These are phyloP conservation scores for Cherax quadricarinatus DNA, from an alignment of 1,140 invertebrate genomes.

Conservation along the genomic window DNA sequence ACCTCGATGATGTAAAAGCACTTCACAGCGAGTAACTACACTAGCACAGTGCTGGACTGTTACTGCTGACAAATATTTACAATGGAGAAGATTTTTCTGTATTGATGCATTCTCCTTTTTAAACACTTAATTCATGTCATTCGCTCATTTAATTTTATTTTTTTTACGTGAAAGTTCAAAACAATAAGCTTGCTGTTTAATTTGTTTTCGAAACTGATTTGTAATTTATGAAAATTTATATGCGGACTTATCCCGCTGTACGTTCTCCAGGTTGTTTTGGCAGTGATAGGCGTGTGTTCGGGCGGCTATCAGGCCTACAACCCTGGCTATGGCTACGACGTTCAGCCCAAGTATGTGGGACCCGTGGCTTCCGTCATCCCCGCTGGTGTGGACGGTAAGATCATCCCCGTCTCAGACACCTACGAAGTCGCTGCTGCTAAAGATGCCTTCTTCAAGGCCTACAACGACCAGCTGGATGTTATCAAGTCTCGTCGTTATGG, in stretches of 20 bases:
- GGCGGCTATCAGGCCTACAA: constrained; percentile 34
- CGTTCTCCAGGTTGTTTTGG: constrained; percentile 15
- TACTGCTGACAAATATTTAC: background rate
- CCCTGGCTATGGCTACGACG: constrained; percentile 10
- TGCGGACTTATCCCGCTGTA: background rate
- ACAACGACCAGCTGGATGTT: constrained; percentile 31
- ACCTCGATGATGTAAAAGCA: background rate
- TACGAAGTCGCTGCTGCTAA: constrained; percentile 56
- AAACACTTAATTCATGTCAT: background rate
- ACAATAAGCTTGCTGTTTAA: background rate
- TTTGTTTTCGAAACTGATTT: too few relatives aligned
- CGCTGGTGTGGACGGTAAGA: background rate
- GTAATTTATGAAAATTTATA: too few relatives aligned
- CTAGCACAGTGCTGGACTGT: too few relatives aligned
- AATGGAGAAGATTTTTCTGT: too few relatives aligned
- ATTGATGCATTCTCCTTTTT: too few relatives aligned
- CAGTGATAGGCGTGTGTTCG: constrained; percentile 36
- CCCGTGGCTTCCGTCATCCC: constrained; percentile 2
- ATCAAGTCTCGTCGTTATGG: background rate
- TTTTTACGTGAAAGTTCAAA: background rate
- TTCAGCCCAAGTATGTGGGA: constrained; percentile 8
- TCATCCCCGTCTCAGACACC: constrained; percentile 16
- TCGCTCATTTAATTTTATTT: background rate
- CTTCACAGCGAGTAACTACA: too few relatives aligned
- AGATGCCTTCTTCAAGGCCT: constrained; percentile 45